phyloP scores from a whole-genome alignment of 1,140 invertebrate genomes.

The Leptopilina clavipes region DNA sequence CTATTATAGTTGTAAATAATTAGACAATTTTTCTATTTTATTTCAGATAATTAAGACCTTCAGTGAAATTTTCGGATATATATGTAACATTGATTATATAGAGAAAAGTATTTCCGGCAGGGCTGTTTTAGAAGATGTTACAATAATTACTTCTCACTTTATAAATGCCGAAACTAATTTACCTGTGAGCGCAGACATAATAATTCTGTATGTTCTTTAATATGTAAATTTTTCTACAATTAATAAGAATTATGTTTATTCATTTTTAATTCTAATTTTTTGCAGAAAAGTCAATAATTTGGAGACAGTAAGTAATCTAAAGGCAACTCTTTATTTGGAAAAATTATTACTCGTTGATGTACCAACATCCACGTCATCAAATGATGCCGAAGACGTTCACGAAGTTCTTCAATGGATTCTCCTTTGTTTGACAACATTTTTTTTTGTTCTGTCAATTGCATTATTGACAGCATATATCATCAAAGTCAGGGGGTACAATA shows the following conservation, averaged over 20 bases:
- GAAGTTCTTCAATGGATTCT: slow-evolving; percentile 72
- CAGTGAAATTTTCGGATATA: slow-evolving; percentile 67
- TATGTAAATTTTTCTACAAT: background rate
- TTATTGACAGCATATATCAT: slow-evolving; percentile 73
- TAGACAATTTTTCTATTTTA: too few species aligned
- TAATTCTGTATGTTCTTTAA: slow-evolving; percentile 66
- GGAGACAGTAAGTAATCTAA: slow-evolving; percentile 67
- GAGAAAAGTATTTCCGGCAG: slow-evolving; percentile 59
- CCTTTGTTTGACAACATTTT: slow-evolving; percentile 72
- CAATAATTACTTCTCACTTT: slow-evolving; percentile 74
- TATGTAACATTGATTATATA: slow-evolving; percentile 75
- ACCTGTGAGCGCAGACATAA: slow-evolving; percentile 68
- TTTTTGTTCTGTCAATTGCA: slow-evolving; percentile 72
- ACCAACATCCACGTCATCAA: slow-evolving; percentile 57
- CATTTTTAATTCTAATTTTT: slow-evolving; percentile 43
- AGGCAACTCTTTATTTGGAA: slow-evolving; percentile 61
- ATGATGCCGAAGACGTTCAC: slow-evolving; percentile 56
- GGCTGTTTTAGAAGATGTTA: slow-evolving; percentile 63
- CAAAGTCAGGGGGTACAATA: slow-evolving; percentile 72
- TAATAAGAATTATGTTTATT: background rate
- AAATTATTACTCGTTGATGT: slow-evolving; percentile 71
- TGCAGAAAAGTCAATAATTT: slow-evolving; percentile 68
- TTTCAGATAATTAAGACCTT: slow-evolving; percentile 72
- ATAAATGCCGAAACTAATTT: slow-evolving; percentile 66
- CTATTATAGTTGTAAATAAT: too few species aligned